Conservation (phyloP, 2,888 invertebrate genomes). For the Brassicogethes aeneus region DNA sequence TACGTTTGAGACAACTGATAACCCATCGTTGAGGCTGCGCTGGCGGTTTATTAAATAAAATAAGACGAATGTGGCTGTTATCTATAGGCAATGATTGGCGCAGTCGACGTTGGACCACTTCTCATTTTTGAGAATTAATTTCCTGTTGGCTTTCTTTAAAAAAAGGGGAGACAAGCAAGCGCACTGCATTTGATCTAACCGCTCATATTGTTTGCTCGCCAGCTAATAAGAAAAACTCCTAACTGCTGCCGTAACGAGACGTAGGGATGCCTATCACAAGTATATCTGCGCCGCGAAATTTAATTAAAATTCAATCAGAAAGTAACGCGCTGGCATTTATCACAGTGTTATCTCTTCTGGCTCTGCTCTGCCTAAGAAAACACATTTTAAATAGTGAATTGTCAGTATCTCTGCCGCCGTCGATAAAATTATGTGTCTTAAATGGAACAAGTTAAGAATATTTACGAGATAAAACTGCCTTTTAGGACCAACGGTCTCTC, state of each 20-base stretch:
- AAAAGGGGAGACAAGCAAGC: constrained; percentile 39
- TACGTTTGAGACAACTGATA: constrained; percentile 21
- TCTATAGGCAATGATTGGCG: constrained; percentile 38
- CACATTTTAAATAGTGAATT: constrained; percentile 42
- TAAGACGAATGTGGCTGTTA: constrained; percentile 40
- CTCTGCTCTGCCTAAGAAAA: constrained; percentile 39
- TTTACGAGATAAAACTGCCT: constrained; percentile 33
- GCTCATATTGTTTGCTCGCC: constrained; percentile 37
- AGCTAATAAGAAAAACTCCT: constrained; percentile 41
- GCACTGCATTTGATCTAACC: constrained; percentile 38
- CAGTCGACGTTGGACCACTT: constrained; percentile 39
- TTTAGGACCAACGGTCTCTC: constrained; percentile 1
- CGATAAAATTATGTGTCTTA: constrained; percentile 29
- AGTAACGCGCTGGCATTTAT: constrained; percentile 37
- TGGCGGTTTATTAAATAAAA: constrained; percentile 38
- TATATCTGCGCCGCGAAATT: constrained; percentile 38
- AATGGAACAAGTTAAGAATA: constrained; percentile 32
- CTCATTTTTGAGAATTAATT: constrained; percentile 46
- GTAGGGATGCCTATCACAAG: constrained; percentile 33
- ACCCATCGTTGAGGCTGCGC: constrained; percentile 25
- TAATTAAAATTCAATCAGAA: constrained; percentile 45
- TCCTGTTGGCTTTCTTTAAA: constrained; percentile 44
- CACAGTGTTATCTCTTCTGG: constrained; percentile 38
- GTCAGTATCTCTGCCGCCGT: constrained; percentile 18
- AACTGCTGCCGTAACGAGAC: constrained; percentile 32